Evolutionary conservation across 2,113 vertebrate genomes (phyloP).

Genomic region (Aldabrachelys gigantea): DNA sequence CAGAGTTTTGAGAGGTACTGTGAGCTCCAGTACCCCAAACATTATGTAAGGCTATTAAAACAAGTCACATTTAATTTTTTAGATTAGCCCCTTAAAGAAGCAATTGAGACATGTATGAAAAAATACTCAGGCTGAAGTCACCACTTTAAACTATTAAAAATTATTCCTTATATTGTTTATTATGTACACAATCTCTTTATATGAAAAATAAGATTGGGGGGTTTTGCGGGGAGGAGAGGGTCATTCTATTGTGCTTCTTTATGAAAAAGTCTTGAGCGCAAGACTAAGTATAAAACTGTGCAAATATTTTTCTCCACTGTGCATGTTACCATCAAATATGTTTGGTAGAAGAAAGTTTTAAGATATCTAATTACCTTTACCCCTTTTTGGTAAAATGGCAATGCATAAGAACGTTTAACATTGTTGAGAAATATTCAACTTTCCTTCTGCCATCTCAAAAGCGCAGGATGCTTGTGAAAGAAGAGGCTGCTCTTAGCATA

Average conservation of each 20-base stretch:
- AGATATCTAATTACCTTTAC: not conserved
- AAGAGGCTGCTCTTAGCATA: accelerated
- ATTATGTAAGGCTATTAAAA: conserved; percentile 1
- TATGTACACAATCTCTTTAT: not conserved
- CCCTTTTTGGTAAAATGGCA: not conserved
- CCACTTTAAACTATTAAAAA: not conserved
- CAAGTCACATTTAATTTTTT: not conserved
- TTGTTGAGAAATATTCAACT: not conserved
- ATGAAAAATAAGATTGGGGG: not conserved
- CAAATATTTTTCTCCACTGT: not conserved
- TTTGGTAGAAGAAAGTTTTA: not conserved
- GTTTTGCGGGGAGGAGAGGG: not conserved
- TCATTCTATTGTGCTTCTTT: not conserved
- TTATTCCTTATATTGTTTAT: not conserved
- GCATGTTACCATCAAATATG: not conserved
- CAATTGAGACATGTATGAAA: not conserved
- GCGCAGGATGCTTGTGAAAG: not conserved
- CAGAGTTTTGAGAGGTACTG: not conserved
- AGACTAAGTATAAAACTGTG: not conserved
- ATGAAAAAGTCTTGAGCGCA: not conserved
- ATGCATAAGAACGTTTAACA: not conserved
- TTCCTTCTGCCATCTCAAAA: not conserved
- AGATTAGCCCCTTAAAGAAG: not conserved
- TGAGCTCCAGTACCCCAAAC: conserved; percentile 17
- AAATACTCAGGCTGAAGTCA: conserved; percentile 7